A percentile compares a stretch with the other conserved stretches of the same genome.
These are phyloP conservation scores for Gandaritis pyraliata DNA, from an alignment of 2,888 invertebrate species.

Conservation along the genomic window DNA sequence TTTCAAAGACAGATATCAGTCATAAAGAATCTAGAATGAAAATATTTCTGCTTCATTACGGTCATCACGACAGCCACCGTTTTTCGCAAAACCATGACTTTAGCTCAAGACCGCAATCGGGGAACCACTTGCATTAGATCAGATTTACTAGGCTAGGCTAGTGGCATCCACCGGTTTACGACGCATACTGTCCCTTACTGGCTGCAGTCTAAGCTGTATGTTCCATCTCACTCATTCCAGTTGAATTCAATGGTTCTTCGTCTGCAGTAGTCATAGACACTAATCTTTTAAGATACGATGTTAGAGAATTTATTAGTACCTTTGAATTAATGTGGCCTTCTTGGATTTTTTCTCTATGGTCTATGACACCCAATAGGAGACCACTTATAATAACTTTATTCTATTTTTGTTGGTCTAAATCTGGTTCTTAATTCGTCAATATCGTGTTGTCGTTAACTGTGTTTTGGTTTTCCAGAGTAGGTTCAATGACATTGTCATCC, in stretches of 20 bases:
- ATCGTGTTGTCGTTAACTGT: too few species aligned
- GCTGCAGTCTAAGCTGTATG: conserved; percentile 18
- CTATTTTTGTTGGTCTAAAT: too few species aligned
- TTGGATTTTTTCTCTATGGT: too few species aligned
- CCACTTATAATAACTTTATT: too few species aligned
- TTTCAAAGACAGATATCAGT: too few species aligned
- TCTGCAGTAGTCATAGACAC: conserved; percentile 29
- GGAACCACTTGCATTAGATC: conserved; percentile 40
- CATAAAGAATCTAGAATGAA: too few species aligned
- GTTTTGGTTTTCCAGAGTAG: too few species aligned
- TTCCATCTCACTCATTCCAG: conserved; percentile 22
- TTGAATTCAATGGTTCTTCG: conserved; percentile 28
- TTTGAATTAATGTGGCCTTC: conserved; percentile 1
- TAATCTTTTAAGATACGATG: conserved; percentile 27
- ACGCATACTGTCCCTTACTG: conserved; percentile 28
- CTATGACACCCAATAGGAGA: too few species aligned
- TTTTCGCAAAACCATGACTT: conserved; percentile 9
- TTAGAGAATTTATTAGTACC: conserved; percentile 22
- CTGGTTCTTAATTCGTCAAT: too few species aligned
- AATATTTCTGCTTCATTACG: background rate
- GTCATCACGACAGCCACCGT: conserved; percentile 1
- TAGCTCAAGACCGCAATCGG: conserved; percentile 38
- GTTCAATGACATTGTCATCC: too few species aligned
- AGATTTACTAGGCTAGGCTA: conserved; percentile 44
- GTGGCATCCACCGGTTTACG: conserved; percentile 41